Evolutionary conservation across 2,888 invertebrate genomes (phyloP).

Genomic region (Drosophila prolongata): DNA sequence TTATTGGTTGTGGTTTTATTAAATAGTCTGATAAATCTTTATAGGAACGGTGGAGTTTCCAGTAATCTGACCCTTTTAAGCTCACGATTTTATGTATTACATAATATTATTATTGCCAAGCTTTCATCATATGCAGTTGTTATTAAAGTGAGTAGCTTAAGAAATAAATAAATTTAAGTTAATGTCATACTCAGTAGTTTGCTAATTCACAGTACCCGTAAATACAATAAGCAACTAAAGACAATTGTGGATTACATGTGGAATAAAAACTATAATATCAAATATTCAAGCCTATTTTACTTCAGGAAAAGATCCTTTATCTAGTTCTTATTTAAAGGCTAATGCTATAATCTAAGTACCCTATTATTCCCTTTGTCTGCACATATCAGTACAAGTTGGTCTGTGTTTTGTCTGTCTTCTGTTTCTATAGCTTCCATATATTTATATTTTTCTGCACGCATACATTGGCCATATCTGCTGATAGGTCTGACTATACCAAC

Average conservation of each 20-base stretch:
- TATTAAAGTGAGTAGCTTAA: neutral
- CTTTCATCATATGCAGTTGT: neutral
- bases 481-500: constrained; percentile 15
- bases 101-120: neutral
- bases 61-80: neutral
- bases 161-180: no score
- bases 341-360: neutral
- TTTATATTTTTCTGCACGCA: constrained; percentile 25
- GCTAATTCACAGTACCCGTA: no score
- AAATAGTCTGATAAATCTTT: neutral
- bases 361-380: constrained; percentile 2
- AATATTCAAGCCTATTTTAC: no score
- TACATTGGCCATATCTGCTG: constrained; percentile 26
- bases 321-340: neutral
- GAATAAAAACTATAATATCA: no score
- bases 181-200: no score
- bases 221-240: no score
- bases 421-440: constrained; percentile 11
- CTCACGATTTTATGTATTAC: neutral
- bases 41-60: neutral
- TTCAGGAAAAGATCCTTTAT: neutral
- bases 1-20: neutral
- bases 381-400: constrained; percentile 18
- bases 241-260: no score
- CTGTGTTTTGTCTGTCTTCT: constrained; percentile 38